These are phyloP conservation scores for Sceliomorpha sp. DNA, from an alignment of 2,888 invertebrate species.

Conservation along the genomic window DNA sequence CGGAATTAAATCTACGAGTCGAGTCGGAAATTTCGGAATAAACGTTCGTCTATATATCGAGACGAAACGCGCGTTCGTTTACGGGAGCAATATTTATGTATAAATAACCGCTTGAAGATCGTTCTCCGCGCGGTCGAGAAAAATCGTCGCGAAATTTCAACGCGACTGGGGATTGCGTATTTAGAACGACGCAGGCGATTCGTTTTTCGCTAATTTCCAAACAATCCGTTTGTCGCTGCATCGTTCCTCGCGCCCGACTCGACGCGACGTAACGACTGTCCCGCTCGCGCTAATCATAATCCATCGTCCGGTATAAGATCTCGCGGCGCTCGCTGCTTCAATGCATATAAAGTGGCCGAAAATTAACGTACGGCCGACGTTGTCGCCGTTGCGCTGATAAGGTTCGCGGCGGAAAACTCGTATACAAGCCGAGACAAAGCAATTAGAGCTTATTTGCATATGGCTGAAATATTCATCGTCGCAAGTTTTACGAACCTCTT, in stretches of 20 bases:
- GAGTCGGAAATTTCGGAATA: too few relatives aligned
- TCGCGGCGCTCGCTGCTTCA: slow-evolving; percentile 31
- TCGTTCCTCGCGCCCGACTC: slow-evolving; percentile 12
- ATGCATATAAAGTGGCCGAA: slow-evolving; percentile 38
- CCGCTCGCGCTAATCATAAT: slow-evolving; percentile 32
- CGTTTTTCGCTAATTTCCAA: slow-evolving; percentile 6
- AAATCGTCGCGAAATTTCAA: too few relatives aligned
- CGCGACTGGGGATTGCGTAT: too few relatives aligned
- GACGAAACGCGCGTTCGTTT: too few relatives aligned
- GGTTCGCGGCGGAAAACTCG: not conserved
- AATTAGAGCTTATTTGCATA: slow-evolving; percentile 28
- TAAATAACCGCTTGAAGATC: too few relatives aligned
- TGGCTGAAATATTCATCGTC: slow-evolving; percentile 17
- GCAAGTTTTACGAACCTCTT: too few relatives aligned
- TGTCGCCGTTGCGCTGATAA: not conserved
- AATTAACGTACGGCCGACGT: slow-evolving; percentile 14
- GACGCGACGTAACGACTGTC: slow-evolving; percentile 19
- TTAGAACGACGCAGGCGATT: not conserved
- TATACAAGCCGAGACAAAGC: slow-evolving; percentile 2
- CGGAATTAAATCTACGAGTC: too few relatives aligned
- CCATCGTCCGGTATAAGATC: slow-evolving; percentile 32
- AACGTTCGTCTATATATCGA: too few relatives aligned
- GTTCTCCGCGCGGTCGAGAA: too few relatives aligned
- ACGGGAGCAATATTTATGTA: too few relatives aligned
- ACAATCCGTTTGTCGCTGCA: slow-evolving; percentile 1